Conservation (phyloP, 2,888 invertebrate species). For the Chesias legatella region DNA sequence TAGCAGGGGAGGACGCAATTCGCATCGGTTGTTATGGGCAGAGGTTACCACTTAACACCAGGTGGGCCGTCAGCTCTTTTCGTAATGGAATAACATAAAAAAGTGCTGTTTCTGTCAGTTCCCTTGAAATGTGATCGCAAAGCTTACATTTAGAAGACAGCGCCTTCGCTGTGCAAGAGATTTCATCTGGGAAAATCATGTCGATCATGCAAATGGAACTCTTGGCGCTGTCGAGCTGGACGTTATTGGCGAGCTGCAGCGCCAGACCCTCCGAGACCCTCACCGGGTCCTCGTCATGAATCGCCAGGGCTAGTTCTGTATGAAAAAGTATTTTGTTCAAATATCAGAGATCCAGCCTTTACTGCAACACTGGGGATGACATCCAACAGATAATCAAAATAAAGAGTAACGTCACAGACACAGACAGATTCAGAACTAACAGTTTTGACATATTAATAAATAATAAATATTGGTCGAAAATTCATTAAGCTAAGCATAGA, state of each 20-base stretch:
- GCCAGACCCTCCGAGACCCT: constrained; percentile 49
- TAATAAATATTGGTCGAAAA: no score
- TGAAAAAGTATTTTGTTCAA: background rate
- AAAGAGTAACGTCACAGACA: no score
- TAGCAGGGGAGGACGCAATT: no score
- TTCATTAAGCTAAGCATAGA: no score
- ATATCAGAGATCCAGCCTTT: background rate
- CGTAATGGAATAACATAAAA: no score
- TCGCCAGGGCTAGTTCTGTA: constrained; percentile 48
- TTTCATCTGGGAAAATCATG: constrained; percentile 39
- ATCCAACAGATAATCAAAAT: no score
- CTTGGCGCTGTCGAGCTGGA: constrained; percentile 41
- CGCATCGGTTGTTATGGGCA: no score
- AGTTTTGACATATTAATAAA: no score
- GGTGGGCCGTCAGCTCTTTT: no score
- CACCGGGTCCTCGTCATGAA: constrained; percentile 52
- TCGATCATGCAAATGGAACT: constrained; percentile 42
- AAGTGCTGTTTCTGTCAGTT: background rate
- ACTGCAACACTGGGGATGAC: no score
- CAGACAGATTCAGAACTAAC: no score
- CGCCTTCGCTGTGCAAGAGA: constrained; percentile 37
- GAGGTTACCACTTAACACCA: no score
- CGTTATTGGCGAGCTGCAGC: constrained; percentile 44
- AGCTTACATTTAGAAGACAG: constrained; percentile 42
- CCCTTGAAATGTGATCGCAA: background rate